Evolutionary conservation across 2,888 invertebrate species (phyloP).

Genomic region (Scelioninae gen. 1): DNA sequence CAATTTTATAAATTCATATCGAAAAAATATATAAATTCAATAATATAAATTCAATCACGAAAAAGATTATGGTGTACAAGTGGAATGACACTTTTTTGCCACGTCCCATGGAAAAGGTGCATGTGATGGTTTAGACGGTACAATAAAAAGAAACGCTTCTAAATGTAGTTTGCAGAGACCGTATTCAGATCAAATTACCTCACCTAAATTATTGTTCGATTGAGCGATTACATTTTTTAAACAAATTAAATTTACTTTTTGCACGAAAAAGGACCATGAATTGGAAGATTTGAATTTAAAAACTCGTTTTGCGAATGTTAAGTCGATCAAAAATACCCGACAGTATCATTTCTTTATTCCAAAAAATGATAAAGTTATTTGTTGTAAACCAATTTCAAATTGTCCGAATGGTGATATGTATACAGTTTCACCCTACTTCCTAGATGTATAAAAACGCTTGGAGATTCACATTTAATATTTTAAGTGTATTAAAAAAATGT

Average conservation of each 20-base stretch:
- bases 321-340: too few species aligned
- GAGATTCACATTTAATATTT: too few species aligned
- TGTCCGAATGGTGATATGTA: too few species aligned
- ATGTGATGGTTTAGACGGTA: constrained; percentile 7
- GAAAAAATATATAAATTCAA: too few species aligned
- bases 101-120: constrained; percentile 22
- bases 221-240: too few species aligned
- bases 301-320: too few species aligned
- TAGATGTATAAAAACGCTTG: too few species aligned
- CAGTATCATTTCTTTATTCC: too few species aligned
- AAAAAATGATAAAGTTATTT: not conserved
- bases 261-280: constrained; percentile 1
- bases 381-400: not conserved
- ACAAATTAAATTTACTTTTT: too few species aligned
- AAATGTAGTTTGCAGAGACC: constrained; percentile 28
- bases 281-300: not conserved
- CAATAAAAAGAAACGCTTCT: constrained; percentile 31
- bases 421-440: too few species aligned
- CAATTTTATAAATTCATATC: constrained; percentile 25
- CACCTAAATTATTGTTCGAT: too few species aligned
- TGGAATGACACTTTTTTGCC: constrained; percentile 22
- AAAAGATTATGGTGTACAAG: constrained; percentile 14
- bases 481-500: too few species aligned
- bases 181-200: not conserved
- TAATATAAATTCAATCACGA: constrained; percentile 10